A percentile compares a stretch with the other conserved stretches of the same genome.
phyloP scores from a whole-genome alignment of 2,888 invertebrate genomes.

The Globia sparganii region DNA sequence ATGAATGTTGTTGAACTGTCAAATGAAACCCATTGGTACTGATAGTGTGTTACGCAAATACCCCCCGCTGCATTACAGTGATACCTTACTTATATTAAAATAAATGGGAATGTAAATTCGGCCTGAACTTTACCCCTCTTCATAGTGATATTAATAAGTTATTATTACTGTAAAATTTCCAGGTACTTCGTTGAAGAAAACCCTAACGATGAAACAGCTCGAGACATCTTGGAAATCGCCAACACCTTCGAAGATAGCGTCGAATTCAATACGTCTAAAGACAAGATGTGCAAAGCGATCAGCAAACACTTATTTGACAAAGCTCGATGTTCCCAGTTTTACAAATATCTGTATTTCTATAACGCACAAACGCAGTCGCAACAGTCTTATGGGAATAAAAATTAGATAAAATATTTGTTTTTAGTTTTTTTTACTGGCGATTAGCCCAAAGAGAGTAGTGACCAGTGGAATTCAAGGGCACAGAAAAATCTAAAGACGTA shows the following conservation, averaged over 20 bases:
- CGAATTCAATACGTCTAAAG: conserved; percentile 74
- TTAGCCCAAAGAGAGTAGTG: too few species aligned
- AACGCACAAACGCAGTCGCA: conserved; percentile 58
- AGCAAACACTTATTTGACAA: conserved; percentile 70
- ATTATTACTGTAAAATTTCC: conserved; percentile 33
- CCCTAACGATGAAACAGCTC: conserved; percentile 72
- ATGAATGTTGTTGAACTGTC: too few species aligned
- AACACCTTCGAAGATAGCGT: conserved; percentile 71
- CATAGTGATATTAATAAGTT: background rate
- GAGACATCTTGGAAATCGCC: conserved; percentile 71
- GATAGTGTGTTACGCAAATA: too few species aligned
- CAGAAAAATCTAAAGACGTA: too few species aligned
- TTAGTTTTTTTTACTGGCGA: background rate
- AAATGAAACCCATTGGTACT: too few species aligned
- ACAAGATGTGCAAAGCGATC: conserved; percentile 74
- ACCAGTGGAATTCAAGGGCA: too few species aligned
- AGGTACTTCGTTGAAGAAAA: conserved; percentile 75
- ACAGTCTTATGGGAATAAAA: conserved; percentile 33
- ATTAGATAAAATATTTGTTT: background rate
- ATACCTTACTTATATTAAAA: background rate
- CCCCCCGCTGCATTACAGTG: too few species aligned
- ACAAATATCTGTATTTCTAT: conserved; percentile 78
- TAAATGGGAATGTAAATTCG: background rate
- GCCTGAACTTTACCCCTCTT: background rate
- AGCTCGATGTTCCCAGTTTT: conserved; percentile 68